phyloP scores from a whole-genome alignment of 1,140 invertebrate genomes.

The Manduca sexta region DNA sequence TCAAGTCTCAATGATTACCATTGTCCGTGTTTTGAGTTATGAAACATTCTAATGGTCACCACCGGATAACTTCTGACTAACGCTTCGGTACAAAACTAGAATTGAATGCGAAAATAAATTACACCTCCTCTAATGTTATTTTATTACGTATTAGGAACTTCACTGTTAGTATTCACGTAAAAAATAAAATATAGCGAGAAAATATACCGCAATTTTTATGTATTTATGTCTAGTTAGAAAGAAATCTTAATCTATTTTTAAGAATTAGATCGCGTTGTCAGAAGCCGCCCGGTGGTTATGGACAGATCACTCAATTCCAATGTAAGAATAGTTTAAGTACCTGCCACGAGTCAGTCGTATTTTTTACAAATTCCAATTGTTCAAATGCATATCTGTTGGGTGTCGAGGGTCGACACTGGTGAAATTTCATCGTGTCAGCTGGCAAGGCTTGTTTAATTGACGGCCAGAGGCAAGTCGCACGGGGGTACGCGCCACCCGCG shows the following conservation, averaged over 20 bases:
- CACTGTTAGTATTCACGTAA: conserved; percentile 35
- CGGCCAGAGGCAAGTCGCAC: conserved; percentile 40
- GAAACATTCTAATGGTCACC: neutral
- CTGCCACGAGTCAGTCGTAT: conserved; percentile 25
- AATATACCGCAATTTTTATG: conserved; percentile 12
- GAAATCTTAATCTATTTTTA: conserved; percentile 22
- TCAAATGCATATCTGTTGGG: conserved; percentile 30
- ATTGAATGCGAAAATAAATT: conserved; percentile 44
- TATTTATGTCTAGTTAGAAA: conserved; percentile 19
- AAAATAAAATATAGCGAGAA: conserved; percentile 42
- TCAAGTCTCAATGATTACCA: conserved; percentile 46
- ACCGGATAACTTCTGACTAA: conserved; percentile 33
- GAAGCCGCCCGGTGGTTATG: conserved; percentile 29
- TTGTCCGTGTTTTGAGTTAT: conserved; percentile 1
- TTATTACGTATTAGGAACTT: conserved; percentile 65
- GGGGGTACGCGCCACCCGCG: conserved; percentile 20
- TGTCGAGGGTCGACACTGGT: conserved; percentile 23
- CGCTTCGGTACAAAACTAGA: conserved; percentile 36
- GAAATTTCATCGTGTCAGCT: conserved; percentile 38
- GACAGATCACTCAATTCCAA: conserved; percentile 56
- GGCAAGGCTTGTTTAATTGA: conserved; percentile 66
- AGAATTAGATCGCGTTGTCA: conserved; percentile 23
- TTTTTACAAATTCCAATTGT: conserved; percentile 47
- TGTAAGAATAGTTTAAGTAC: conserved; percentile 43
- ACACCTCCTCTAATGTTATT: conserved; percentile 38